Conservation (phyloP, 2,797 vertebrate species). For the Rhinophrynus dorsalis region DNA sequence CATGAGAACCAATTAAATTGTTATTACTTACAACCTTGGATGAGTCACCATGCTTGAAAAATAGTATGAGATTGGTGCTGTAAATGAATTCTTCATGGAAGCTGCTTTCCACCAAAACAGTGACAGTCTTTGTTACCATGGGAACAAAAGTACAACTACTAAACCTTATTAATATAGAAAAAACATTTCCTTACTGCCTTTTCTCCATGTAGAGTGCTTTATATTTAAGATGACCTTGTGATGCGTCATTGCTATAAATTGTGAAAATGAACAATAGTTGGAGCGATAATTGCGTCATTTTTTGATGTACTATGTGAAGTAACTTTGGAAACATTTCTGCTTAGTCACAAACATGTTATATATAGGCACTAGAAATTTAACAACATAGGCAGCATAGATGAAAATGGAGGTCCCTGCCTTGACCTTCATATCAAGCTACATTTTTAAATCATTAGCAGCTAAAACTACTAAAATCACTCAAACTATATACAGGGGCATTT, state of each 20-base stretch:
- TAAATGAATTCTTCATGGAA: conserved; percentile 34
- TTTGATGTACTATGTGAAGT: neutral
- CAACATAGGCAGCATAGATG: too few relatives aligned
- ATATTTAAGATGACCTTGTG: conserved; percentile 30
- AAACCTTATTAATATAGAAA: conserved; percentile 14
- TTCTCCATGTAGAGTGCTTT: conserved; percentile 20
- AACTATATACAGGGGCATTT: too few relatives aligned
- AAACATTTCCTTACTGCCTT: neutral
- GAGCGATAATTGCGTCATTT: neutral
- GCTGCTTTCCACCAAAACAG: conserved; percentile 8
- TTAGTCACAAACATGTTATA: too few relatives aligned
- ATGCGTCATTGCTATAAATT: conserved; percentile 2
- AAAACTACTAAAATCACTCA: too few relatives aligned
- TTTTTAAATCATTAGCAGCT: too few relatives aligned
- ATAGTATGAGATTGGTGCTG: conserved; percentile 24
- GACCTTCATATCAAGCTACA: too few relatives aligned
- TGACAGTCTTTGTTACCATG: conserved; percentile 25
- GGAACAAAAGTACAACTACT: conserved; percentile 25
- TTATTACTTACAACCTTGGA: conserved; percentile 4
- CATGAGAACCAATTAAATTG: conserved; percentile 6
- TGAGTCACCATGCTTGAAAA: conserved; percentile 34
- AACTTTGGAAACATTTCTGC: neutral
- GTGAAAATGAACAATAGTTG: neutral
- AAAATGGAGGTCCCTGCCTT: too few relatives aligned
- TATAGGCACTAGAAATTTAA: too few relatives aligned